Base-by-base conservation (phyloP, 2,113 vertebrate species). In the Ploceus nigricollis region DNA sequence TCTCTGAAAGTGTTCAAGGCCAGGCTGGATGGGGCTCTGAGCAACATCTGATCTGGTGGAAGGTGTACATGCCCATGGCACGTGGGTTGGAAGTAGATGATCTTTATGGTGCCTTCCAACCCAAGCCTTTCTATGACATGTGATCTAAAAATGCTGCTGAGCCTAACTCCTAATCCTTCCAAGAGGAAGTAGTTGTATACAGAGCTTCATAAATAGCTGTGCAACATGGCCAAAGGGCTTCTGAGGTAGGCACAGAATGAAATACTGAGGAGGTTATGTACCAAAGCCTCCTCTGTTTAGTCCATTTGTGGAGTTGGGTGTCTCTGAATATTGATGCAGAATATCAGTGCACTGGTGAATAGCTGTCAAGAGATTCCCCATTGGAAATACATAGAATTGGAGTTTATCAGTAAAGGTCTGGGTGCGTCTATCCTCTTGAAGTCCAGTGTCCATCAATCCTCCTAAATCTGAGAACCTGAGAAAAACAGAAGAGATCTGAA, bases 61-160 rank as follows among this genome's bases (percentile, higher is more conserved):
- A 75, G 16, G 16, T 53, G 11, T 14, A 16, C 0, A 0, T 73
- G 15, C 15, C 6, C 15, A 21, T 0, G 1, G 23, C 0, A 2
- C 39, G 15, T 45, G 16, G 6, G 15, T 12, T 58, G 39, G 13
- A 60, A 66, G 3, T 5, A 30, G 11, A 25, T n/a, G 39, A 53
- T 24, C 39, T 44, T 58, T 28, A 53, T 14, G 28, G 15, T 24
- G 15, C 3, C 39, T 82, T 45, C 33, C 53, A 71, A 39, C 15
- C 10, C 33, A 66, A 51, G 60, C 13, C 5, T 53, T 68, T 45
- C 37, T 45, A 33, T 76, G 33, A 76, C 10, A 24, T 51, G 33
- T 79, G 40, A 60, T 44, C 21, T 56, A 18, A 31, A 72, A 75
- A 71, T 20, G 10, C 28, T 64, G 27, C 15, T 40, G 37, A 79